These are phyloP conservation scores for Idaea dimidiata DNA, from an alignment of 2,888 invertebrate species.

Conservation along the genomic window DNA sequence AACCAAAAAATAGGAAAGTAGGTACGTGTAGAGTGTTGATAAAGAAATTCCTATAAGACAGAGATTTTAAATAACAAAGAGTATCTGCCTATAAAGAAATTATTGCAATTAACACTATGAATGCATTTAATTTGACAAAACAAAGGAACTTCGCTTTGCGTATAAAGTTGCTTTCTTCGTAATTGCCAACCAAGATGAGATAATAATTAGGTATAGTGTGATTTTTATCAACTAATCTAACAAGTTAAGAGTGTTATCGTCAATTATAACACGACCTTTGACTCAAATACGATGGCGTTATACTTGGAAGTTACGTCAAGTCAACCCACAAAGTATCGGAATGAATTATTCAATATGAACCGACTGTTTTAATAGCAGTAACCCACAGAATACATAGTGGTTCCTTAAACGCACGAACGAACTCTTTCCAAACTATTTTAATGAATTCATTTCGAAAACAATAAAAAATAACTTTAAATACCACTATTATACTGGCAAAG, in stretches of 20 bases:
- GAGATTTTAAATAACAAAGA: no score
- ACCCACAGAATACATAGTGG: constrained; percentile 44
- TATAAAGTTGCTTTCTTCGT: not conserved
- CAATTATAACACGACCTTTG: constrained; percentile 26
- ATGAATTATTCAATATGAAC: constrained; percentile 53
- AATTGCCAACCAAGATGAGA: not conserved
- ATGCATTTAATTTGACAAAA: not conserved
- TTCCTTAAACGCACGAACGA: constrained; percentile 37
- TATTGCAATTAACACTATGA: not conserved
- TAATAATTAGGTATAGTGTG: not conserved
- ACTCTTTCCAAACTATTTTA: constrained; percentile 23
- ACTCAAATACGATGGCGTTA: constrained; percentile 18
- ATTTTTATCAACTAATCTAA: not conserved
- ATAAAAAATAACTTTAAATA: no score
- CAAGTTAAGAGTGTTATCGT: not conserved
- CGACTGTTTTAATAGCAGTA: constrained; percentile 40
- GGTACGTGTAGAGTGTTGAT: no score
- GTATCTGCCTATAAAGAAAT: no score
- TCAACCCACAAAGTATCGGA: constrained; percentile 33
- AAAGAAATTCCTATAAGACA: no score
- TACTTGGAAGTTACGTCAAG: constrained; percentile 39
- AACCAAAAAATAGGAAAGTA: no score
- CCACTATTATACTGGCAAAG: no score
- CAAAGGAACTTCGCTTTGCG: not conserved
- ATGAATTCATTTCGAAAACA: no score